phyloP scores from a whole-genome alignment of 2,888 invertebrate genomes.

The Copidosoma aretas region DNA sequence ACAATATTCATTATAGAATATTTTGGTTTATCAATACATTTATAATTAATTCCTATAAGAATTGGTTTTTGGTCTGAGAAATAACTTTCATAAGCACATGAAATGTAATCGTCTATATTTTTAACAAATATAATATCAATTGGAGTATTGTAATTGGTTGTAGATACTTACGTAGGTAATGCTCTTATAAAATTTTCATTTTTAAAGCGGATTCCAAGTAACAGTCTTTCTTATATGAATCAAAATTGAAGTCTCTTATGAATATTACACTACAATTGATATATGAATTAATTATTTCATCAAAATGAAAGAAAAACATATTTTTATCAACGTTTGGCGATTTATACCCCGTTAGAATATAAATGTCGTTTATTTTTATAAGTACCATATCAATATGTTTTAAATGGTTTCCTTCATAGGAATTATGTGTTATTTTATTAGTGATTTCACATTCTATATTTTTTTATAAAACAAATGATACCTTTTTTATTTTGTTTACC shows the following conservation, averaged over 20 bases:
- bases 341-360: slow-evolving; percentile 6
- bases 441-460: background rate
- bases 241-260: too few relatives aligned
- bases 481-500: background rate
- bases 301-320: background rate
- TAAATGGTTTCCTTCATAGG: background rate
- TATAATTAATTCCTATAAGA: too few relatives aligned
- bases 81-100: too few relatives aligned
- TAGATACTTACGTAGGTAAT: background rate
- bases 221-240: too few relatives aligned
- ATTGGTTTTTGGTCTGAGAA: too few relatives aligned
- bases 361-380: background rate
- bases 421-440: background rate
- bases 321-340: background rate
- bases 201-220: background rate
- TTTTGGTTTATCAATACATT: too few relatives aligned
- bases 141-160: background rate
- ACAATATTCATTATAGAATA: too few relatives aligned
- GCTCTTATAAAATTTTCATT: background rate
- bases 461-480: slow-evolving; percentile 13
- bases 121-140: too few relatives aligned
- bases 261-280: too few relatives aligned
- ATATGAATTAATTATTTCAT: background rate
- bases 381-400: slow-evolving; percentile 12
- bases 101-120: too few relatives aligned